phyloP scores from a whole-genome alignment of 92 coral and sea anemone species.

The Porites divaricata region DNA sequence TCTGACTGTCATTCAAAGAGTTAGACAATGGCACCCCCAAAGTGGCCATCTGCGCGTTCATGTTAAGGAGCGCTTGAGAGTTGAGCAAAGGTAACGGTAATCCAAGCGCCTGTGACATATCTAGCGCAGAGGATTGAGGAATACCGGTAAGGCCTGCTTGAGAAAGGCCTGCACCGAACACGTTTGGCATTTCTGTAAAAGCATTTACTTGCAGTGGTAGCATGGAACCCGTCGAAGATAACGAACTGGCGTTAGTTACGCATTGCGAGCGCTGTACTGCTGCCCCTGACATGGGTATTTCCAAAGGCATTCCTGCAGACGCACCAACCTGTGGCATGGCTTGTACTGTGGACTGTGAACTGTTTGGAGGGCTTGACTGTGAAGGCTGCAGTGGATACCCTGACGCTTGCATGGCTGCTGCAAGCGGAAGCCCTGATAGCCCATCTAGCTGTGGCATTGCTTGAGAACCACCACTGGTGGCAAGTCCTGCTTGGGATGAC shows the following conservation, averaged over 20 bases:
- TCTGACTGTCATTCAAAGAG: slow-evolving; percentile 6
- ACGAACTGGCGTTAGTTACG: neutral
- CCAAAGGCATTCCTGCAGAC: neutral
- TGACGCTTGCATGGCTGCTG: neutral
- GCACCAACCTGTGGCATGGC: neutral
- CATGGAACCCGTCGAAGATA: neutral
- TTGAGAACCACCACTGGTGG: neutral
- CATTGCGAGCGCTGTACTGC: neutral
- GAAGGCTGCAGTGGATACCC: neutral
- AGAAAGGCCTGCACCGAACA: neutral
- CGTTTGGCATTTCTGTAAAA: neutral
- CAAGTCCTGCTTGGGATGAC: neutral
- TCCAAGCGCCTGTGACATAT: neutral
- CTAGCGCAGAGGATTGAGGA: neutral
- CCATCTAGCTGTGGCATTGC: slow-evolving; percentile 6
- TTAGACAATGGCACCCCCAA: neutral
- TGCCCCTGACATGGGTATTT: neutral
- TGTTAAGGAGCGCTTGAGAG: slow-evolving; percentile 15
- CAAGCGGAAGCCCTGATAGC: neutral
- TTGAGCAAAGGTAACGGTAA: slow-evolving; percentile 2
- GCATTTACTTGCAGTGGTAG: neutral
- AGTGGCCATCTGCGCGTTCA: neutral
- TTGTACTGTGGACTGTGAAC: neutral
- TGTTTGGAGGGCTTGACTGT: neutral
- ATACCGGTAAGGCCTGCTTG: neutral